A percentile compares a stretch with the other conserved stretches of the same genome.
These are phyloP conservation scores for Leuctra nigra DNA, from an alignment of 2,888 invertebrate genomes.

Conservation along the genomic window DNA sequence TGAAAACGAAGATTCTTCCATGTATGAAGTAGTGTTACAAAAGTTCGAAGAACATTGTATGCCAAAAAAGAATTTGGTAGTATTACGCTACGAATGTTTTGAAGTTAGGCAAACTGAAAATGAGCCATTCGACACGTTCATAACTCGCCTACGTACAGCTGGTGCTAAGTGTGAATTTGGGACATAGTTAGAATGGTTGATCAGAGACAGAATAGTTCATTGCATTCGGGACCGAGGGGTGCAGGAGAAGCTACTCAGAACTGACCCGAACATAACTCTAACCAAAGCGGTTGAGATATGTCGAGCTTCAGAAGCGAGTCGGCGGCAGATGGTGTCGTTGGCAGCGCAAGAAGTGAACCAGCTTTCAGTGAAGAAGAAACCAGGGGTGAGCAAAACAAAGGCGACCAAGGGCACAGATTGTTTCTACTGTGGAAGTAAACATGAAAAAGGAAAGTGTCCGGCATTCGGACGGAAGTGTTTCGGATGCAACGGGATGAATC, in stretches of 20 bases:
- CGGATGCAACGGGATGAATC: neutral
- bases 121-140: slow-evolving; percentile 3
- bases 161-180: neutral
- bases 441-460: neutral
- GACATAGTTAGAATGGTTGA: neutral
- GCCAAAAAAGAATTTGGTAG: slow-evolving; percentile 1
- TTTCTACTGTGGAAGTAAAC: neutral
- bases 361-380: neutral
- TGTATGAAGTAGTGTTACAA: neutral
- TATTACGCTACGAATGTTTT: neutral
- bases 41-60: neutral
- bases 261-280: neutral
- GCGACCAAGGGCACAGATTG: neutral
- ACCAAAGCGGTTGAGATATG: neutral
- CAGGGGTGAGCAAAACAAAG: neutral
- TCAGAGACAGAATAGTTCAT: neutral
- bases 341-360: neutral
- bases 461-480: neutral
- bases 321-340: neutral
- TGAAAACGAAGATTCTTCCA: neutral
- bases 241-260: neutral
- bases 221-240: neutral
- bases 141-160: neutral
- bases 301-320: neutral
- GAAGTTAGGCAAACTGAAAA: neutral